Conservation (phyloP, 2,888 invertebrate genomes). For the Synanthedon myopaeformis region DNA sequence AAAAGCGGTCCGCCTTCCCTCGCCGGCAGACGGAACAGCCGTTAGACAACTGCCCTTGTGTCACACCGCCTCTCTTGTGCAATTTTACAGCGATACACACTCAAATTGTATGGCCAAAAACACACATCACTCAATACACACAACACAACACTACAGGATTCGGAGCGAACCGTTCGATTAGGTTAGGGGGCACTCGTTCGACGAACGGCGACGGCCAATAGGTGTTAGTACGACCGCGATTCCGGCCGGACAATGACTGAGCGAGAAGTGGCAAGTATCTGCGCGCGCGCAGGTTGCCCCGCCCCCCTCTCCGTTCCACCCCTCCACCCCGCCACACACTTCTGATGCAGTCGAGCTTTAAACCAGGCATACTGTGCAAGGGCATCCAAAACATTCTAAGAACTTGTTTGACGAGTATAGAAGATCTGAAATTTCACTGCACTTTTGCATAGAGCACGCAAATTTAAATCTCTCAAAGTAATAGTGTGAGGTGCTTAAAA, state of each 20-base stretch:
- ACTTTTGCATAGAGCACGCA: no score
- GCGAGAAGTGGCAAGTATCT: constrained; percentile 30
- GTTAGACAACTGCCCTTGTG: constrained; percentile 49
- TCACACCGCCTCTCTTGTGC: constrained; percentile 46
- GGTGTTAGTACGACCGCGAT: constrained; percentile 45
- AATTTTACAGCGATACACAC: constrained; percentile 66
- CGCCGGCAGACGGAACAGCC: constrained; percentile 61
- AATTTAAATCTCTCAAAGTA: constrained; percentile 4
- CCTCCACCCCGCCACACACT: constrained; percentile 14
- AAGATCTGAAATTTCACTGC: no score
- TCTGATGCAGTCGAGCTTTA: constrained; percentile 38
- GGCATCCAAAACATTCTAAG: background rate
- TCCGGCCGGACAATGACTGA: constrained; percentile 66
- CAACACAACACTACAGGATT: constrained; percentile 51
- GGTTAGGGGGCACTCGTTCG: constrained; percentile 56
- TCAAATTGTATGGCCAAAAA: constrained; percentile 60
- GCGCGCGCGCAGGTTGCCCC: constrained; percentile 39
- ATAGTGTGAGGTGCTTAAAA: background rate
- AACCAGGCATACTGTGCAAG: constrained; percentile 15
- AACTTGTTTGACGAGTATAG: background rate
- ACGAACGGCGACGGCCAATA: constrained; percentile 54
- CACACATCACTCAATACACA: constrained; percentile 62
- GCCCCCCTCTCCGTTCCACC: constrained; percentile 15
- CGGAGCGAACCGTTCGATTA: constrained; percentile 51
- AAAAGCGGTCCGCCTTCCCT: constrained; percentile 58